Base-by-base conservation (phyloP, 2,797 vertebrate genomes). In the Meda fulgida region DNA sequence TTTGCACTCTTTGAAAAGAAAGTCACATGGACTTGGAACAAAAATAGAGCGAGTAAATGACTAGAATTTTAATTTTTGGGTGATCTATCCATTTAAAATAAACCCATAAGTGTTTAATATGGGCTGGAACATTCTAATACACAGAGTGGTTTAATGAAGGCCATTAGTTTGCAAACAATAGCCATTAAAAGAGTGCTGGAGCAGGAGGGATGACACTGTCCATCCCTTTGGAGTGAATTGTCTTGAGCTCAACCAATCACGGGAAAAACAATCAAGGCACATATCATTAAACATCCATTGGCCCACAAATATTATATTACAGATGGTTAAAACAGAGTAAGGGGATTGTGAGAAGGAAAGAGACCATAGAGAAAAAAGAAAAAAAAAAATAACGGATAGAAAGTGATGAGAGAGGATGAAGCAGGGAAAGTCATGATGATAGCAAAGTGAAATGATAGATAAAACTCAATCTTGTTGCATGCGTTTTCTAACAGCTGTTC, bases 121-220 rank as follows among this genome's bases (percentile, higher is more conserved):
- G 66, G 38, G 14, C 63, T 48, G 31, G 71, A 84, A 83, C 84
- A 90, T 86, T 89, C 86, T 88, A 88, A 89, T 80, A 89, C 91
- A 93, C 88, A 92, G 89, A 91, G 91, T 87, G 88, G 90, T 89
- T 92, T 94, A 94, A 94, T 94, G 90, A 94, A 93, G 91, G 92
- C 93, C 89, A 94, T 95, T 94, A 94, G 92, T 89, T 89, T 92
- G 87, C 87, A 93, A 91, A 94, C 93, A 92, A 94, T 89, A 88
- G 88, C 89, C 92, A 89, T 91, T 91, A 93, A 87, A 71, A 84
- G 86, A 90, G 90, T 58, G 38, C 51, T 90, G 75, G 89, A 89
- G 91, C 86, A 84, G 81, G 67, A 69, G 72, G 34, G 66, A 55
- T 14, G 70, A 84, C 65, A 77, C 40, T 67, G 60, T 67, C 36